phyloP scores from a whole-genome alignment of 2,113 vertebrate species.

The Tetrao urogallus region DNA sequence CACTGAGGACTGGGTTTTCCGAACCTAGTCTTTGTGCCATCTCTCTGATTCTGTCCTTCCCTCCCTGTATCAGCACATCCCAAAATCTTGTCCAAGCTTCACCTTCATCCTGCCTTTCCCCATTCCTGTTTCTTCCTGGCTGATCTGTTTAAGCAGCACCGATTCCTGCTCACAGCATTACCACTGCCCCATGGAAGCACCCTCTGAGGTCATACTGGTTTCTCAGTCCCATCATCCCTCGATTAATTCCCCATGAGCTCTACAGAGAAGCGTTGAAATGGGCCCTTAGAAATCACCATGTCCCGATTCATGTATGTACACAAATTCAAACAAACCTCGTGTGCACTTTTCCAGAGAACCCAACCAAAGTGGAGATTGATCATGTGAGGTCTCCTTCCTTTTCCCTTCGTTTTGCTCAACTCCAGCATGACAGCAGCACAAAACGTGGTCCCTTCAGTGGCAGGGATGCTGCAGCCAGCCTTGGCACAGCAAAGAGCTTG shows the following conservation, averaged over 20 bases:
- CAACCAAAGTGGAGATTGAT: neutral
- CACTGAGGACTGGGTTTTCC: neutral
- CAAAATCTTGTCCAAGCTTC: neutral
- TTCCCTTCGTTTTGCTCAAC: neutral
- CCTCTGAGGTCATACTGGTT: neutral
- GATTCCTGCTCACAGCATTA: neutral
- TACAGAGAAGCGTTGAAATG: neutral
- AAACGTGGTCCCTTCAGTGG: rapidly evolving
- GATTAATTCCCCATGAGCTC: neutral
- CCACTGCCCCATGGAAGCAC: neutral
- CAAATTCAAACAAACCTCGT: neutral
- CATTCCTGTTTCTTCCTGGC: neutral
- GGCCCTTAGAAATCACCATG: neutral
- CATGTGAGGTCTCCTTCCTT: neutral
- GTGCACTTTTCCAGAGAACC: neutral
- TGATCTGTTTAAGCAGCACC: neutral
- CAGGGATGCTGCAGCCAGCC: neutral
- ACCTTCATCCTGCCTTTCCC: neutral
- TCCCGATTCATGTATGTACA: neutral
- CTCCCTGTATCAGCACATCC: neutral
- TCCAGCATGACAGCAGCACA: neutral
- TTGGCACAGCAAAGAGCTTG: neutral
- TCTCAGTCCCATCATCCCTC: neutral
- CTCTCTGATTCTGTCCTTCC: neutral
- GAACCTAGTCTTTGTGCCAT: neutral